phyloP scores from a whole-genome alignment of 2,888 invertebrate species.

The Thelaira solivaga region DNA sequence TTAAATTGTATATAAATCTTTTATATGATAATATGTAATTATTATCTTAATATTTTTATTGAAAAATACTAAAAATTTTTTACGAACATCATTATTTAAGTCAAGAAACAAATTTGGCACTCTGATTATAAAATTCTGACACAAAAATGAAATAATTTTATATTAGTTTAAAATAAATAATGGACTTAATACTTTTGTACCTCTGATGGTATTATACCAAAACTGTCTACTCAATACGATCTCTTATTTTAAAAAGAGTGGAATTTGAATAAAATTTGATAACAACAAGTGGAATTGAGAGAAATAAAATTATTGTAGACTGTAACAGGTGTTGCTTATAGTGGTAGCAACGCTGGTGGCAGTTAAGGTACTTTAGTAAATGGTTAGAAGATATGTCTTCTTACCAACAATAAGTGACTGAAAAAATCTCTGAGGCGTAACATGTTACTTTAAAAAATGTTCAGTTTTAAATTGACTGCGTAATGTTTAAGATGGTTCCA shows the following conservation, averaged over 20 bases:
- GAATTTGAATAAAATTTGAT: neutral
- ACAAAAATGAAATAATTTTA: no score
- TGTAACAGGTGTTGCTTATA: constrained; percentile 47
- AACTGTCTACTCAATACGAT: constrained; percentile 61
- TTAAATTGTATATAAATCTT: no score
- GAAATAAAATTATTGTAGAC: neutral
- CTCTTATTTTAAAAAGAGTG: constrained; percentile 34
- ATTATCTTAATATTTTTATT: no score
- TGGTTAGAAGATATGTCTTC: constrained; percentile 59
- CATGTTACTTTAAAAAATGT: constrained; percentile 65
- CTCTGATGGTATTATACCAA: constrained; percentile 41
- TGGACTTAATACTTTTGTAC: neutral
- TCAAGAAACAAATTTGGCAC: no score
- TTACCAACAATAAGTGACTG: constrained; percentile 44
- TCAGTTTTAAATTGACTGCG: constrained; percentile 64
- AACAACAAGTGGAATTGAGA: constrained; percentile 48
- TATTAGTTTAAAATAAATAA: neutral
- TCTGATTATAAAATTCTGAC: no score
- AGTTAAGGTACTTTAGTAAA: constrained; percentile 16
- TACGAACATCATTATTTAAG: no score
- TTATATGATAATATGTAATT: no score
- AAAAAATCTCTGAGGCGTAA: constrained; percentile 69
- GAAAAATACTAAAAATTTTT: no score
- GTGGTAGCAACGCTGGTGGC: constrained; percentile 44
- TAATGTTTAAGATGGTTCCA: constrained; percentile 52